phyloP scores from a whole-genome alignment of 2,888 invertebrate genomes.

The Leptopilina drosophilae region DNA sequence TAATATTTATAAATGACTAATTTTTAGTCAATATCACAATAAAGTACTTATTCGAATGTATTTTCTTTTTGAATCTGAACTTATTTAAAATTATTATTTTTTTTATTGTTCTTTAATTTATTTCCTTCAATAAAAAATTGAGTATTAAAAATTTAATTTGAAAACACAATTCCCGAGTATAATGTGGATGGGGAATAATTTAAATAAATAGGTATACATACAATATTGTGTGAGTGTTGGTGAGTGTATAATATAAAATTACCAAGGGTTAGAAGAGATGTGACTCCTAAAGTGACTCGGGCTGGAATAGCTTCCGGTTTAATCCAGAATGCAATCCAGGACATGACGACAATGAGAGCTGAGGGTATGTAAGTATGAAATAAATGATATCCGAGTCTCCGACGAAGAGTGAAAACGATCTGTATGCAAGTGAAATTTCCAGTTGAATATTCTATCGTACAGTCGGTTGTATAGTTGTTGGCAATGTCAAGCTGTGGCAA shows the following conservation, averaged over 20 bases:
- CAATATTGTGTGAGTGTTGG: too few species aligned
- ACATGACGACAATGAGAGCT: constrained; percentile 94
- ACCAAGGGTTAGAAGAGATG: constrained; percentile 91
- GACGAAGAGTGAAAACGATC: constrained; percentile 90
- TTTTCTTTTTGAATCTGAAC: too few species aligned
- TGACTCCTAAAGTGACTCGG: constrained; percentile 91
- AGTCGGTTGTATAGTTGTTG: constrained; percentile 92
- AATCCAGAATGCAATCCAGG: constrained; percentile 98
- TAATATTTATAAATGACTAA: too few species aligned
- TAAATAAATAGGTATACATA: constrained; percentile 16
- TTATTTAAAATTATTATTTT: too few species aligned
- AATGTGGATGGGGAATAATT: constrained; percentile 37
- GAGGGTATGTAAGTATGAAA: constrained; percentile 96
- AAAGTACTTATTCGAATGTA: too few species aligned
- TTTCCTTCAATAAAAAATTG: too few species aligned
- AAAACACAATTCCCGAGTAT: too few species aligned
- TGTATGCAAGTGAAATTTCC: constrained; percentile 95
- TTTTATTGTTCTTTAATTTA: too few species aligned
- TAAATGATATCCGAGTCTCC: constrained; percentile 91
- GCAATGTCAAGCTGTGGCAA: constrained; percentile 92
- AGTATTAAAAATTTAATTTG: too few species aligned
- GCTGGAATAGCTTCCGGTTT: constrained; percentile 95
- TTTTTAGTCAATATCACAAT: too few species aligned
- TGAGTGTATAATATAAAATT: constrained; percentile 54
- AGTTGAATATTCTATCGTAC: constrained; percentile 90